Percentiles rank a stretch among this genome's conserved stretches.
Evolutionary conservation across 2,113 vertebrate genomes (phyloP).

Genomic region (Corvus moneduloides): DNA sequence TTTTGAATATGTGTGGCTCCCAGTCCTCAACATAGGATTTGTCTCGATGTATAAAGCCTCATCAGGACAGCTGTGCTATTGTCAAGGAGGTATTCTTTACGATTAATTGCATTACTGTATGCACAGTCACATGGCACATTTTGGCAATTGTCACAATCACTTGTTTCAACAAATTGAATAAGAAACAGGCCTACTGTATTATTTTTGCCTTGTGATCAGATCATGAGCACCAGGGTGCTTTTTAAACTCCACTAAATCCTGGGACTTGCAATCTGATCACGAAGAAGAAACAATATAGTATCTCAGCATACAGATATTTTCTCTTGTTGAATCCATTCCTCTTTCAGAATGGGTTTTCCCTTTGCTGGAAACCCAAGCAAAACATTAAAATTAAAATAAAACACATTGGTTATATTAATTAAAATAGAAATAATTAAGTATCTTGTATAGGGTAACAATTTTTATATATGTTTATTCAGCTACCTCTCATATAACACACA

Average conservation of each 20-base stretch:
- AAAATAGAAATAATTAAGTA: background rate
- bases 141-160: background rate
- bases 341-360: background rate
- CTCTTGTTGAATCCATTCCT: background rate
- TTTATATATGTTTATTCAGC: background rate
- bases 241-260: background rate
- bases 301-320: background rate
- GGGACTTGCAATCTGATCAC: background rate
- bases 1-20: background rate
- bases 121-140: background rate
- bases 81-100: background rate
- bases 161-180: background rate
- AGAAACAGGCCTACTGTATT: background rate
- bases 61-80: background rate
- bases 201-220: background rate
- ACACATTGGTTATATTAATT: background rate
- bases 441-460: background rate
- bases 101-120: conserved; percentile 6
- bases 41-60: background rate
- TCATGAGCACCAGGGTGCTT: background rate
- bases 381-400: background rate
- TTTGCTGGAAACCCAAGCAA: background rate
- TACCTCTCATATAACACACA: background rate
- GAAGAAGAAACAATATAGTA: background rate
- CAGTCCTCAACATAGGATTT: background rate